phyloP scores from a whole-genome alignment of 2,797 vertebrate species.

The Todus mexicanus region DNA sequence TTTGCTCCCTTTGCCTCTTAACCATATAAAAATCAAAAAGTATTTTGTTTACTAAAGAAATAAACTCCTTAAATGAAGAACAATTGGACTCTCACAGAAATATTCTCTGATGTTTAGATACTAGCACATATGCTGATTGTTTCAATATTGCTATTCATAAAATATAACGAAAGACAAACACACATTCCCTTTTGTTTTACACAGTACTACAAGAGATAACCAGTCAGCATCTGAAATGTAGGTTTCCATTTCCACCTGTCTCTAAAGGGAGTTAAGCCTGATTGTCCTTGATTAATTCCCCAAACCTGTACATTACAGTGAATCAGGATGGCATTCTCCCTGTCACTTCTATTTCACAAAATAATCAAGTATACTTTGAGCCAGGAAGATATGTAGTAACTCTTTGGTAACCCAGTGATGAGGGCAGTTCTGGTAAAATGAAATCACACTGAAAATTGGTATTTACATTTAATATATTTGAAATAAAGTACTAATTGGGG shows the following conservation, averaged over 20 bases:
- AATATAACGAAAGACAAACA: neutral
- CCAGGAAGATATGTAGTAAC: neutral
- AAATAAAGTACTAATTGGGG: neutral
- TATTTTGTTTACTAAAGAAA: neutral
- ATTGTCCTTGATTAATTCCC: neutral
- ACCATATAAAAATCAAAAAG: neutral
- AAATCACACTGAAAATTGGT: neutral
- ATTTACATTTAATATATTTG: neutral
- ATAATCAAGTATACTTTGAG: neutral
- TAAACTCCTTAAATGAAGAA: neutral
- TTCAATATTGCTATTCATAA: neutral
- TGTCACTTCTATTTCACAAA: conserved; percentile 10
- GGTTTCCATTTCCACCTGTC: neutral
- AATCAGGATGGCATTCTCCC: neutral
- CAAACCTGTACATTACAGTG: neutral
- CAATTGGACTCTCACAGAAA: neutral
- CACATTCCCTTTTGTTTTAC: neutral
- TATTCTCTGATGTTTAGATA: neutral
- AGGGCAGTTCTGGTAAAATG: neutral
- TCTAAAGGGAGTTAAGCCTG: neutral
- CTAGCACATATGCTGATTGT: neutral
- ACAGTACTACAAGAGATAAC: neutral
- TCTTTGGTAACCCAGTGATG: neutral
- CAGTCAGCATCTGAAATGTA: neutral
- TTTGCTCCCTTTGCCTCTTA: neutral